A percentile compares a stretch with the other conserved stretches of the same genome.
These are phyloP conservation scores for Odontesthes bonariensis DNA, from an alignment of 2,113 vertebrate genomes.

Conservation along the genomic window DNA sequence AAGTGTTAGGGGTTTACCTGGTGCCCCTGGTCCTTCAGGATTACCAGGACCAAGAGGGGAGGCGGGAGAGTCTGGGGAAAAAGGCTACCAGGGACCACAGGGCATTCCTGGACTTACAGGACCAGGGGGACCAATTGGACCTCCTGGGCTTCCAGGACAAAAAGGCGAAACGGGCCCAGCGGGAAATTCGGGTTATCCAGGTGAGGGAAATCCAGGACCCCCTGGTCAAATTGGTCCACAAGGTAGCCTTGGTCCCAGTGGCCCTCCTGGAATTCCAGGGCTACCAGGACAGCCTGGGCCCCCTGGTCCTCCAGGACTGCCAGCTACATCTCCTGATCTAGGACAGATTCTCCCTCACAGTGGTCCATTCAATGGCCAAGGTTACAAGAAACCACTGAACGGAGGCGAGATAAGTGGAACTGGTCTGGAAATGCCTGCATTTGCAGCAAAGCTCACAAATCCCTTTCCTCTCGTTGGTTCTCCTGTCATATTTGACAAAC, in stretches of 20 bases:
- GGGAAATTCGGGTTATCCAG: conserved; percentile 89
- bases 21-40: conserved; percentile 86
- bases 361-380: conserved; percentile 80
- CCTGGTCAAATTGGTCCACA: conserved; percentile 88
- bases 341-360: conserved; percentile 88
- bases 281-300: conserved; percentile 77
- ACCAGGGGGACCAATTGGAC: conserved; percentile 81
- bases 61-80: conserved; percentile 68
- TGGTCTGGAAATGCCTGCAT: conserved; percentile 90
- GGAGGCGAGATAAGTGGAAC: conserved; percentile 67
- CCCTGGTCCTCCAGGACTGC: conserved; percentile 82
- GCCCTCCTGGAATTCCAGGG: conserved; percentile 76
- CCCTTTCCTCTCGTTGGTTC: conserved; percentile 93
- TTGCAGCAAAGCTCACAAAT: conserved; percentile 92
- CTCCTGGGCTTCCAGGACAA: conserved; percentile 77
- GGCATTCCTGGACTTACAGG: conserved; percentile 82
- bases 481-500: conserved; percentile 94
- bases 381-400: conserved; percentile 87
- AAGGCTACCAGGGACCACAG: conserved; percentile 76
- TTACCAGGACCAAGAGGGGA: conserved; percentile 86
- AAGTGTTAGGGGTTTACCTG: conserved; percentile 88
- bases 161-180: conserved; percentile 77
- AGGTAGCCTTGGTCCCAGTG: conserved; percentile 76
- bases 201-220: conserved; percentile 86
- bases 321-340: conserved; percentile 81